Percentiles rank a stretch among this genome's conserved stretches.
Evolutionary conservation across 2,888 invertebrate species (phyloP).

Genomic region (Diadegma fenestrale): DNA sequence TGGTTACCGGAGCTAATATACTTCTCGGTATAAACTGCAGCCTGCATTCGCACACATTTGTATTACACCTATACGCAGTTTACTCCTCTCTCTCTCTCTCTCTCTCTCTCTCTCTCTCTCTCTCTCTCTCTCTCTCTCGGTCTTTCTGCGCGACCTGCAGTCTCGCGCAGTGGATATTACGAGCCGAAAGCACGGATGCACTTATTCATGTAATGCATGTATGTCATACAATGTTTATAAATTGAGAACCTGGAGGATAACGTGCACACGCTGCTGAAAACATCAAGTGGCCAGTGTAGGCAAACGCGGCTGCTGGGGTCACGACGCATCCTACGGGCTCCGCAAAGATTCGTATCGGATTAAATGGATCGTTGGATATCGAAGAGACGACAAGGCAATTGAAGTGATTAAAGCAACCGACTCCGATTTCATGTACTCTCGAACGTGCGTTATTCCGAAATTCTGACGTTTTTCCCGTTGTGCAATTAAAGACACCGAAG

Average conservation of each 20-base stretch:
- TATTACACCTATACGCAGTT: conserved; percentile 16
- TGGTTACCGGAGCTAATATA: conserved; percentile 59
- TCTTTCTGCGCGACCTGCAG: conserved; percentile 25
- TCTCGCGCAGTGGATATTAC: conserved; percentile 34
- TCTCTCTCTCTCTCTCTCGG: conserved; percentile 15
- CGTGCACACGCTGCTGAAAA: conserved; percentile 9
- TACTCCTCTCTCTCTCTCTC: conserved; percentile 7
- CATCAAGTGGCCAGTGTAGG: conserved; percentile 22
- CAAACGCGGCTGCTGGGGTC: not conserved
- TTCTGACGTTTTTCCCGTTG: not conserved
- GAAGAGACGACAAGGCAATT: not conserved
- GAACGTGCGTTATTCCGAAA: not conserved
- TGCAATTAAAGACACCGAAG: not conserved
- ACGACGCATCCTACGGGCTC: not conserved
- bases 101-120: conserved; percentile 22
- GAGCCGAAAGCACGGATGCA: conserved; percentile 47
- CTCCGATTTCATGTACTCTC: not conserved
- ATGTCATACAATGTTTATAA: conserved; percentile 41
- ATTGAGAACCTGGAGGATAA: conserved; percentile 30
- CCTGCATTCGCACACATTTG: not conserved
- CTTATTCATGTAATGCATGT: conserved; percentile 56
- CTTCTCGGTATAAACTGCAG: conserved; percentile 14
- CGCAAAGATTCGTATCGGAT: not conserved
- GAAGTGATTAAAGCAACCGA: not conserved
- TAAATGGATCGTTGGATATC: not conserved